phyloP scores from a whole-genome alignment of 2,888 invertebrate genomes.

The Balanococcus diminutus region DNA sequence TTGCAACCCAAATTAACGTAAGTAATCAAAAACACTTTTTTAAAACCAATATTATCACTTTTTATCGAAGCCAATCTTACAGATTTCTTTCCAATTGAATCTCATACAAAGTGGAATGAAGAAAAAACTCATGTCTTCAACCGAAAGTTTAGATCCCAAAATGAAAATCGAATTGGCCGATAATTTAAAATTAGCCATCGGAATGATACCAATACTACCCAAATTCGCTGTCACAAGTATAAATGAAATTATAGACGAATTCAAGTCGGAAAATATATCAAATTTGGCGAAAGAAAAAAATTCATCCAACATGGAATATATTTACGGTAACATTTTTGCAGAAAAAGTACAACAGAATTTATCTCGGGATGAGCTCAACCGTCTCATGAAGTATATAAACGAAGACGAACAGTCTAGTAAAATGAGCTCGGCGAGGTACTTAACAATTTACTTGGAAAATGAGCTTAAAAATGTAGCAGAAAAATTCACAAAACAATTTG shows the following conservation, averaged over 20 bases:
- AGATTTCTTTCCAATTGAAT: not conserved
- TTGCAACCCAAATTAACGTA: not conserved
- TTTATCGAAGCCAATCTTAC: not conserved
- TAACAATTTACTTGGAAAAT: not conserved
- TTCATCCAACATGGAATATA: not conserved
- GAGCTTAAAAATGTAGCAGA: not conserved
- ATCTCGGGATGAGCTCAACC: not conserved
- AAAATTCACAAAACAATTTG: not conserved
- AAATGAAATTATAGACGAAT: not conserved
- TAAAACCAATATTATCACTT: no score
- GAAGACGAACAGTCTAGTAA: not conserved
- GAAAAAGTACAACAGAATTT: not conserved
- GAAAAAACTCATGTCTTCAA: not conserved
- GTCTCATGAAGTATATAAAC: not conserved
- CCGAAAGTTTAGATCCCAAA: not conserved
- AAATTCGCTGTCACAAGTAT: not conserved
- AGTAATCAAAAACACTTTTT: not conserved
- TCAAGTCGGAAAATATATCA: not conserved
- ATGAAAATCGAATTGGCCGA: not conserved
- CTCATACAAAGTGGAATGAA: not conserved
- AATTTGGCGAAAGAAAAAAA: not conserved
- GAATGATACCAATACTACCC: not conserved
- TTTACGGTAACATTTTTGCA: not conserved
- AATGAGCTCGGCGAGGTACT: slow-evolving; percentile 1
- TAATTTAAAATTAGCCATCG: not conserved